Conservation (phyloP, 2,113 vertebrate species). For the Leptobrachium leishanense region DNA sequence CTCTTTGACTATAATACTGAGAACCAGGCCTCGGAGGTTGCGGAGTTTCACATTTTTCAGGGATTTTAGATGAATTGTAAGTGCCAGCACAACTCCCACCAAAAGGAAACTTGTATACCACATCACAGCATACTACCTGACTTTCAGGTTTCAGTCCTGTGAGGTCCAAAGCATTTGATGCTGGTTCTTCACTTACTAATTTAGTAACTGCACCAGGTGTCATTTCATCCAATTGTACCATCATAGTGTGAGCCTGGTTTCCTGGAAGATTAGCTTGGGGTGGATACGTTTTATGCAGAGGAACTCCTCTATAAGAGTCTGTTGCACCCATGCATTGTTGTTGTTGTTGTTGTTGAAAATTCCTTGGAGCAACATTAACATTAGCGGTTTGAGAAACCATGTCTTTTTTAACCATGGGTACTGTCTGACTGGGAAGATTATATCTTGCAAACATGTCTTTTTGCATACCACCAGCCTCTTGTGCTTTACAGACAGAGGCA, state of each 20-base stretch:
- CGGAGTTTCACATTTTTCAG: slow-evolving; percentile 69
- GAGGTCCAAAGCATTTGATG: slow-evolving; percentile 83
- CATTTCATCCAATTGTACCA: slow-evolving; percentile 89
- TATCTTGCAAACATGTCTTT: slow-evolving; percentile 87
- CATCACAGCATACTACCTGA: slow-evolving; percentile 91
- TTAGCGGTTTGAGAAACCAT: slow-evolving; percentile 77
- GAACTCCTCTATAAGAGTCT: slow-evolving; percentile 75
- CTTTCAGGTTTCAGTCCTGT: slow-evolving; percentile 88
- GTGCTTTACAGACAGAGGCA: slow-evolving; percentile 74
- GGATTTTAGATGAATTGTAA: slow-evolving; percentile 75
- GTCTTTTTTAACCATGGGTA: slow-evolving; percentile 82
- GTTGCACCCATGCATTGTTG: slow-evolving; percentile 67
- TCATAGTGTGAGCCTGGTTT: slow-evolving; percentile 87
- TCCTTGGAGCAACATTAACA: slow-evolving; percentile 69
- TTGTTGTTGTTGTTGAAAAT: slow-evolving; percentile 60
- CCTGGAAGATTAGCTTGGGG: slow-evolving; percentile 73
- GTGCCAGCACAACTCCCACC: slow-evolving; percentile 84
- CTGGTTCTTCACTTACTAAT: slow-evolving; percentile 80
- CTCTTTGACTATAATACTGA: slow-evolving; percentile 67
- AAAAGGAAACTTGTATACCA: slow-evolving; percentile 96
- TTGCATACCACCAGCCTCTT: slow-evolving; percentile 74
- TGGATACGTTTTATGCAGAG: slow-evolving; percentile 84
- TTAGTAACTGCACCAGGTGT: slow-evolving; percentile 79
- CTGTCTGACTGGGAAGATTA: slow-evolving; percentile 82
- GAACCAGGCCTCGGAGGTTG: slow-evolving; percentile 61